Conservation (phyloP, 2,797 vertebrate genomes). For the Enteromius treurensis region DNA sequence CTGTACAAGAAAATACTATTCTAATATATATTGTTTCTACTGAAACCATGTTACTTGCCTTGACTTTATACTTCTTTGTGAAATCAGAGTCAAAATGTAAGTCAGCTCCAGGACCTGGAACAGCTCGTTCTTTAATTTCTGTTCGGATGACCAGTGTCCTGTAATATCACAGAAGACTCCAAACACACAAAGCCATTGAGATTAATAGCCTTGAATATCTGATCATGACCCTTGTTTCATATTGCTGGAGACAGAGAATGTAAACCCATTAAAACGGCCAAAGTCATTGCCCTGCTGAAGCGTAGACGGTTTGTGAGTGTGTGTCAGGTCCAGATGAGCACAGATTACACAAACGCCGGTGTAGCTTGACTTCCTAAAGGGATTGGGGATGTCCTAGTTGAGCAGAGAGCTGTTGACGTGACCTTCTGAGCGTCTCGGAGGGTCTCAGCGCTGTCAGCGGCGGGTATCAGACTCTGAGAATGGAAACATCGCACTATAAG, state of each 20-base stretch:
- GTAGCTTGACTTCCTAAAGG: conserved; percentile 60
- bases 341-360: conserved; percentile 53
- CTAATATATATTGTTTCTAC: not conserved
- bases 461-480: conserved; percentile 74
- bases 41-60: not conserved
- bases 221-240: not conserved
- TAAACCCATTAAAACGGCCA: not conserved
- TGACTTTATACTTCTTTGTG: not conserved
- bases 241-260: not conserved
- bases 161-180: not conserved
- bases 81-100: not conserved
- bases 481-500: conserved; percentile 77
- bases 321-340: not conserved
- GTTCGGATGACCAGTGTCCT: conserved; percentile 32
- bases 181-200: conserved; percentile 47
- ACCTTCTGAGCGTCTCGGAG: conserved; percentile 16
- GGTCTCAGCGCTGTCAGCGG: conserved; percentile 65
- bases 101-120: not conserved
- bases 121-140: not conserved
- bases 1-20: not conserved
- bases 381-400: conserved; percentile 64
- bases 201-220: conserved; percentile 31
- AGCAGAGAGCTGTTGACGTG: conserved; percentile 54
- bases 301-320: not conserved
- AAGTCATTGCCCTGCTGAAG: not conserved